Base-by-base conservation (phyloP, 2,888 invertebrate genomes). In the Hyalella azteca region DNA sequence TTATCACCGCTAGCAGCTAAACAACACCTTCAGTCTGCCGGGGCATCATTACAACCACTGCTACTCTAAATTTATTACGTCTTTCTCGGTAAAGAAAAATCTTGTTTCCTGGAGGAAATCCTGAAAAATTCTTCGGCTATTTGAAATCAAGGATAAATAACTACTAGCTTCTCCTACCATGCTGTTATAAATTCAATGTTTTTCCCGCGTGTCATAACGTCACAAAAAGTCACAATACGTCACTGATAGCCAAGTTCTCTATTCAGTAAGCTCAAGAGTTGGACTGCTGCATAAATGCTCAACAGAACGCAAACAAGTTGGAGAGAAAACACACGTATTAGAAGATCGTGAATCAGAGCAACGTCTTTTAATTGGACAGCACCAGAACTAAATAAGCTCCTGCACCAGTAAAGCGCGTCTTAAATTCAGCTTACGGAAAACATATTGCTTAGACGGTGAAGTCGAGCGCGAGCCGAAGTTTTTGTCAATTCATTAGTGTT, bases 311-410 rank as follows among this genome's bases (percentile, higher is more conserved):
- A 15, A 9, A 9, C 11, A 9, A 45, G 45, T 45, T 45, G 45
- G 11, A 9, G 11, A 9, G 15, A 9, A 45, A 45, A 45, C 45
- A 11, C 45, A 11, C 11, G 11, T 15, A 45, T 45, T 45, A 36
- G 39, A 13, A 19, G 22, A 13, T 66, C 66, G 66, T 66, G 66
- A 66, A 66, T 66, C 66, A 66, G 66, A 13, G 66, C n/a, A 29
- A 36, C 66, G 32, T 36, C 66, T 15, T 66, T 54, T 66, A 66
- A 66, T 66, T 66, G 29, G 66, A 66, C 66, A 66, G 66, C 66
- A 19, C 36, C 45, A 36, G 36, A 66, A 36, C 66, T 7, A 66
- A 66, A 36, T 29, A 19, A 66, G 36, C 36, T n/a, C 15, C 66
- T 66, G 66, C 66, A 32, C 19, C 66, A 36, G 26, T 54, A 54